Evolutionary conservation across 2,888 invertebrate species (phyloP).

Genomic region (Litoditis marina): DNA sequence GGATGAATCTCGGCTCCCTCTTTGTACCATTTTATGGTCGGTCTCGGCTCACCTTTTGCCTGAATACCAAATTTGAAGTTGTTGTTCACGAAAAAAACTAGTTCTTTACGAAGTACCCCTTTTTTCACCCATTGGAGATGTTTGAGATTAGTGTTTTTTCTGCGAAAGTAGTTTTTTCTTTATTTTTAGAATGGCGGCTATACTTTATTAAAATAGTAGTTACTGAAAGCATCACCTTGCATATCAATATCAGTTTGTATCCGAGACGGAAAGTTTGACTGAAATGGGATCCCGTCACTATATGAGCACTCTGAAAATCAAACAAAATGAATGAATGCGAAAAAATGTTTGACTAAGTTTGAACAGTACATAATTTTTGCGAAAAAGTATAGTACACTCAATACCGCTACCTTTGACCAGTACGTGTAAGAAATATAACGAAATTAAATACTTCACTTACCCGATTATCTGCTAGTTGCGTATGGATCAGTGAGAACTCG

Average conservation of each 20-base stretch:
- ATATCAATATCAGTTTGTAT: conserved; percentile 87
- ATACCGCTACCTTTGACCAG: not conserved
- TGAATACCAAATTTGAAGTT: conserved; percentile 64
- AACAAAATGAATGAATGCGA: not conserved
- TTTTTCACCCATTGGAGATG: too few relatives aligned
- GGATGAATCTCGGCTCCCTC: conserved; percentile 84
- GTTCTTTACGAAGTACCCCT: not conserved
- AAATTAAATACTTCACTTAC: conserved; percentile 30
- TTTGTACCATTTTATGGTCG: conserved; percentile 92
- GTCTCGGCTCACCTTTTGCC: conserved; percentile 82
- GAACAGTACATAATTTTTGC: too few relatives aligned
- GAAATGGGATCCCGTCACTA: conserved; percentile 59
- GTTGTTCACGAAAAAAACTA: not conserved
- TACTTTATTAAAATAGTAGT: not conserved
- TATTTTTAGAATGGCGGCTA: too few relatives aligned
- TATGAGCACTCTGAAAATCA: conserved; percentile 56
- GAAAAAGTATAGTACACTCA: too few relatives aligned
- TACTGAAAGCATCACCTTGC: conserved; percentile 62
- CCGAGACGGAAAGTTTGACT: conserved; percentile 69
- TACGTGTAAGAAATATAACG: not conserved
- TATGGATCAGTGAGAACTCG: conserved; percentile 59
- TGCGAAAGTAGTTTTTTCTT: too few relatives aligned
- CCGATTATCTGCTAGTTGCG: conserved; percentile 54
- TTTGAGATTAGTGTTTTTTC: too few relatives aligned
- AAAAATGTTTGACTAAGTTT: not conserved